Conservation (phyloP, 2,888 invertebrate species). For the Agelastica alni region DNA sequence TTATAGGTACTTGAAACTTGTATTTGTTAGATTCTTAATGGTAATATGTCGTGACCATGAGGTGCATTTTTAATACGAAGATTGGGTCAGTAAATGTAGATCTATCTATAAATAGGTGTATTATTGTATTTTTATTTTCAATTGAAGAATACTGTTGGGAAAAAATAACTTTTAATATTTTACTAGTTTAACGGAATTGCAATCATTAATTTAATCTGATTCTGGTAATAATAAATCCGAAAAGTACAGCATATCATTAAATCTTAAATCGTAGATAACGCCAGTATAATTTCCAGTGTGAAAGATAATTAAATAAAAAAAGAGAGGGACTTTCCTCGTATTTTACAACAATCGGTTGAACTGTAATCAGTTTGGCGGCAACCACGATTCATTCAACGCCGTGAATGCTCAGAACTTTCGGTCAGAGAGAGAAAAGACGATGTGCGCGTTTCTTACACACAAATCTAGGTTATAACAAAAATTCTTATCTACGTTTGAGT, state of each 20-base stretch:
- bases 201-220: too few relatives aligned
- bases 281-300: slow-evolving; percentile 6
- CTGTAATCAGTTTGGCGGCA: slow-evolving; percentile 35
- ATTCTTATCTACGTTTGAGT: slow-evolving; percentile 15
- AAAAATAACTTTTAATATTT: too few relatives aligned
- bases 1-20: too few relatives aligned
- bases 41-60: too few relatives aligned
- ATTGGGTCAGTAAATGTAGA: too few relatives aligned
- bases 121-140: background rate
- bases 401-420: slow-evolving; percentile 11
- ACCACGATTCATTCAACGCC: slow-evolving; percentile 19
- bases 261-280: slow-evolving; percentile 23
- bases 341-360: slow-evolving; percentile 30
- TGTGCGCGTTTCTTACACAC: slow-evolving; percentile 23
- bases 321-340: slow-evolving; percentile 37
- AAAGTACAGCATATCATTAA: slow-evolving; percentile 3
- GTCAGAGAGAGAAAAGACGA: slow-evolving; percentile 25
- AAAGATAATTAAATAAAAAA: slow-evolving; percentile 21
- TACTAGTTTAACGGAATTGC: too few relatives aligned
- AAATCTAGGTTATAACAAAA: slow-evolving; percentile 25
- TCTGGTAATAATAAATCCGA: too few relatives aligned
- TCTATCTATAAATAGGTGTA: too few relatives aligned
- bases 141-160: background rate
- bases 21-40: too few relatives aligned
- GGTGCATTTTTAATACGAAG: too few relatives aligned